These are phyloP conservation scores for Mallotus villosus DNA, from an alignment of 2,797 vertebrate species.

Conservation along the genomic window DNA sequence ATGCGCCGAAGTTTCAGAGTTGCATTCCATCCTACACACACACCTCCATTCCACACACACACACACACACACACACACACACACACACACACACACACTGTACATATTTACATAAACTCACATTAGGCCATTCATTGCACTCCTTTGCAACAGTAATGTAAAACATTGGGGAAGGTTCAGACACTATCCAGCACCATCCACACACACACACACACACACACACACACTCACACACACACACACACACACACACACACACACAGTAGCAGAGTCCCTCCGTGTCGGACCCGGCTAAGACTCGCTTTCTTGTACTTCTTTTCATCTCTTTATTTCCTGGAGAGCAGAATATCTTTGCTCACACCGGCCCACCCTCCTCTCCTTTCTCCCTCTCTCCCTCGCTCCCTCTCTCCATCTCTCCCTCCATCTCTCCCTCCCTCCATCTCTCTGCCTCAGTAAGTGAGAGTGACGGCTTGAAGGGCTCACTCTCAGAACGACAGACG, in stretches of 20 bases:
- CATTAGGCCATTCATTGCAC: background rate
- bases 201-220: slow-evolving; percentile 7
- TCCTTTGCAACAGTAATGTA: background rate
- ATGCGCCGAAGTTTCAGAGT: background rate
- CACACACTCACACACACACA: slow-evolving; percentile 5
- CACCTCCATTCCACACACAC: background rate
- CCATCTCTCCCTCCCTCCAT: slow-evolving; percentile 7
- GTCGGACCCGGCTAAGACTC: background rate
- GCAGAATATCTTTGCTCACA: background rate
- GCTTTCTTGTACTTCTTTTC: background rate
- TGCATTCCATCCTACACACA: background rate
- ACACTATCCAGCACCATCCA: background rate
- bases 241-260: background rate
- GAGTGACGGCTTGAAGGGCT: slow-evolving; percentile 22
- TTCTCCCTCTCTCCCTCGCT: background rate
- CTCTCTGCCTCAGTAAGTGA: slow-evolving; percentile 17
- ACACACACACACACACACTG: background rate
- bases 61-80: background rate
- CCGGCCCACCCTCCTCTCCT: background rate
- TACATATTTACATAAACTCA: slow-evolving; percentile 2
- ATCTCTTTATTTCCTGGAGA: slow-evolving; percentile 1
- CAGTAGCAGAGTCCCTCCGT: background rate
- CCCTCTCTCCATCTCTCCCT: background rate
- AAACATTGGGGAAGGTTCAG: background rate
- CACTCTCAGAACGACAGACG: background rate